Percentiles rank a stretch among this genome's conserved stretches.
Conservation (phyloP, 2,888 invertebrate species). For the Aporophyla lueneburgensis region DNA sequence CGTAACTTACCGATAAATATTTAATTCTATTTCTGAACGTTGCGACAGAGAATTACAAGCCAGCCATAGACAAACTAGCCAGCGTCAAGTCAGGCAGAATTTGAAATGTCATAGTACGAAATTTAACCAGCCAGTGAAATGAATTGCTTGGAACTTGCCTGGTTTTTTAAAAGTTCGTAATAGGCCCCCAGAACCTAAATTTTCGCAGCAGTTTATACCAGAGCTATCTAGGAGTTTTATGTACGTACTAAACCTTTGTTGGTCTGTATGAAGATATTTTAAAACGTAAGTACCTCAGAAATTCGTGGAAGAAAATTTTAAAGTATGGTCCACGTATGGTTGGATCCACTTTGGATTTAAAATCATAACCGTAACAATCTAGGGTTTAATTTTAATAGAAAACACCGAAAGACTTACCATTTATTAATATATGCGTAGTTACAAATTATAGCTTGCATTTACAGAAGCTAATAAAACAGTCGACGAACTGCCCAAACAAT, state of each 20-base stretch:
- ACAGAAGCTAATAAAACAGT: background rate
- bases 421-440: background rate
- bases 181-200: slow-evolving; percentile 20
- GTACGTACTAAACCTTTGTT: slow-evolving; percentile 13
- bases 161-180: no score
- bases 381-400: background rate
- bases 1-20: no score
- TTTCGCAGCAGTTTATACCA: slow-evolving; percentile 7
- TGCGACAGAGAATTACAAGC: no score
- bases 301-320: background rate
- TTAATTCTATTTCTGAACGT: no score
- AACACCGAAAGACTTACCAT: background rate
- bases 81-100: no score
- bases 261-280: slow-evolving; percentile 22
- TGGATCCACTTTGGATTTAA: no score
- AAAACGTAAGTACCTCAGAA: background rate
- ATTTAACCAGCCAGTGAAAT: no score
- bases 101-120: no score
- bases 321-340: background rate
- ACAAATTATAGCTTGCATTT: background rate
- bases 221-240: slow-evolving; percentile 26
- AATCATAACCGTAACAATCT: background rate
- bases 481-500: background rate
- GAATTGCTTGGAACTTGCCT: no score
- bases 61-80: no score